A percentile compares a stretch with the other conserved stretches of the same genome.
Evolutionary conservation across 2,113 vertebrate genomes (phyloP).

Genomic region (Ursus arctos): DNA sequence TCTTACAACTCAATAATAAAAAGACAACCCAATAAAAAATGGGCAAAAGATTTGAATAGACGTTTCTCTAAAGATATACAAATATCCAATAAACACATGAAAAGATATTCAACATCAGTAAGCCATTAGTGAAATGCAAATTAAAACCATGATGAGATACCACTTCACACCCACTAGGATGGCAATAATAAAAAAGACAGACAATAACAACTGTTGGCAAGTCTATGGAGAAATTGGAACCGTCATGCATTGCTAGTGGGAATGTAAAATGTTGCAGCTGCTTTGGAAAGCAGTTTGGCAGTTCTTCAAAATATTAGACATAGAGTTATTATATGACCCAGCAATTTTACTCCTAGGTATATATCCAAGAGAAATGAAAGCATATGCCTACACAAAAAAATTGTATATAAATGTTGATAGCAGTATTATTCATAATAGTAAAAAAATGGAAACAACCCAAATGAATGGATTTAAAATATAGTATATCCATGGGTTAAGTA

Average conservation of each 20-base stretch:
- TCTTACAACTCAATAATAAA: neutral
- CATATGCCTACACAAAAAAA: neutral
- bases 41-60: neutral
- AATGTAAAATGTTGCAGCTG: slow-evolving; percentile 26
- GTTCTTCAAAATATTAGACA: neutral
- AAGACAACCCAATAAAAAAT: neutral
- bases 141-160: neutral
- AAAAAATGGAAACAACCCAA: neutral
- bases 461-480: neutral
- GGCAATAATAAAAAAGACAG: slow-evolving; percentile 23
- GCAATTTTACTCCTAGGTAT: neutral
- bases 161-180: neutral
- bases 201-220: slow-evolving; percentile 34
- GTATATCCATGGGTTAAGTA: neutral
- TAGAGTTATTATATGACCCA: neutral
- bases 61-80: neutral
- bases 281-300: neutral
- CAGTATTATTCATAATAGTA: neutral
- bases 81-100: neutral
- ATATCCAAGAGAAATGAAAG: neutral
- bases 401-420: neutral
- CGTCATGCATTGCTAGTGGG: neutral
- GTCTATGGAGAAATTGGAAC: neutral
- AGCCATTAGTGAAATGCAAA: neutral
- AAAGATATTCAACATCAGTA: neutral